Evolutionary conservation across 2,113 vertebrate genomes (phyloP).

Genomic region (Anthoscopus minutus): DNA sequence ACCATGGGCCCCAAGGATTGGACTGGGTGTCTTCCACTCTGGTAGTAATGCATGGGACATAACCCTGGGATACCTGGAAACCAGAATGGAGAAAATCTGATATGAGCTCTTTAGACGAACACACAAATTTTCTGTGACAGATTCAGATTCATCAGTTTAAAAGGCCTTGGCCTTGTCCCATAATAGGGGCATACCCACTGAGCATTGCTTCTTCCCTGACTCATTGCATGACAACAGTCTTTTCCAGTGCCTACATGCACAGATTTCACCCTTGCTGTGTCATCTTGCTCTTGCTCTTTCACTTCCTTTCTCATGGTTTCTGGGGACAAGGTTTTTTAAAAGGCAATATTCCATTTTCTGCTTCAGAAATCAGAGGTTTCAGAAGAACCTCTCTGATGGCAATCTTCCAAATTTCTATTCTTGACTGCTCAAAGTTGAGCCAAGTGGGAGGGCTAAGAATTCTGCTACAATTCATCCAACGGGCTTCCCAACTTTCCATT

Average conservation of each 20-base stretch:
- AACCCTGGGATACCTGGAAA: background rate
- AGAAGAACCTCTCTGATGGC: background rate
- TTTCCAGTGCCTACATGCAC: background rate
- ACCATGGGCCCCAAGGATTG: accelerated
- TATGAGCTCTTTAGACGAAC: accelerated
- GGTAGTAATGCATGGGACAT: background rate
- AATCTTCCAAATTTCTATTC: background rate
- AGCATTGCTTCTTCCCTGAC: background rate
- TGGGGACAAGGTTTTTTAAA: background rate
- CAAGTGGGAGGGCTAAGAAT: background rate
- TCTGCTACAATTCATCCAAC: background rate
- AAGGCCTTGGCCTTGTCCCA: background rate
- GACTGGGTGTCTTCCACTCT: accelerated
- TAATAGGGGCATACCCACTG: background rate
- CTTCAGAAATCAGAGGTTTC: no score
- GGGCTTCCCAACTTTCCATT: background rate
- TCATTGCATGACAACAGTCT: background rate
- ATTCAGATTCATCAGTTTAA: background rate
- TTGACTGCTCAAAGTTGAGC: background rate
- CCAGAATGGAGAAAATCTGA: background rate
- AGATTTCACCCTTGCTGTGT: background rate
- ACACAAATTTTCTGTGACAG: accelerated
- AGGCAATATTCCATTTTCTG: background rate
- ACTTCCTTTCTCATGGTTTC: background rate
- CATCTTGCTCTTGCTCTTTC: background rate